Evolutionary conservation across 2,888 invertebrate genomes (phyloP), one percentile per base, ranked within the genome.

Genomic region (Capitulum mitella): DNA sequence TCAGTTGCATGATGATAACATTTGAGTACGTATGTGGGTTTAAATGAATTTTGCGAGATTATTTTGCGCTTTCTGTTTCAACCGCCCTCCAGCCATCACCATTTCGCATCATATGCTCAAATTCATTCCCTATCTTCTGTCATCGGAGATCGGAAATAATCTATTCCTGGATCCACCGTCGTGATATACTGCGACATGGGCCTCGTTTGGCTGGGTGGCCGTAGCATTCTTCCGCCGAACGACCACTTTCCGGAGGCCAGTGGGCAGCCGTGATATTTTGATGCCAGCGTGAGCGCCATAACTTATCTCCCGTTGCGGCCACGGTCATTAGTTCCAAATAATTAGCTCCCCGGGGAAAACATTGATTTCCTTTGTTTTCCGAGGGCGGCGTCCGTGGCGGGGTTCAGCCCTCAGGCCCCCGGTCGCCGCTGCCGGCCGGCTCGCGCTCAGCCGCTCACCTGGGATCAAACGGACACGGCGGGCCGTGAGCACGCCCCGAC

Each of bases 281-380:
- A 34, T 64, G 64, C 34, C 64, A 19, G 16, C 34, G 14, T 19
- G 29, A 19, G 34, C 5, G 8, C 19, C 64, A 34, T 64, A 64
- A 64, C 32, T 64, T 64, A 19, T 29, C 64, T 16, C 34, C 34
- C 64, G 34, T 34, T 34, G 64, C 10, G 64, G 64, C 29, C 64
- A 64, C 64, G 64, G 64, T 29, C 34, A 34, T 64, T 64, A 64
- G 64, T 34, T 64, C 64, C 32, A 64, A 34, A 64, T 64, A 64
- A 64, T 64, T 64, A 64, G 64, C 64, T 64, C 64, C 34, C 64
- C 3, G 34, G 64, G 64, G 64, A 34, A 29, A 34, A 19, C 64
- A 64, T 64, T 64, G 64, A 64, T 64, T n/a, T 64, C 19, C 64
- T 64, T 16, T 64, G 34, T 64, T 34, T 64, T 64, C 34, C 64